These are phyloP conservation scores for Metallyticus violacea DNA, from an alignment of 2,888 invertebrate genomes.

Conservation along the genomic window DNA sequence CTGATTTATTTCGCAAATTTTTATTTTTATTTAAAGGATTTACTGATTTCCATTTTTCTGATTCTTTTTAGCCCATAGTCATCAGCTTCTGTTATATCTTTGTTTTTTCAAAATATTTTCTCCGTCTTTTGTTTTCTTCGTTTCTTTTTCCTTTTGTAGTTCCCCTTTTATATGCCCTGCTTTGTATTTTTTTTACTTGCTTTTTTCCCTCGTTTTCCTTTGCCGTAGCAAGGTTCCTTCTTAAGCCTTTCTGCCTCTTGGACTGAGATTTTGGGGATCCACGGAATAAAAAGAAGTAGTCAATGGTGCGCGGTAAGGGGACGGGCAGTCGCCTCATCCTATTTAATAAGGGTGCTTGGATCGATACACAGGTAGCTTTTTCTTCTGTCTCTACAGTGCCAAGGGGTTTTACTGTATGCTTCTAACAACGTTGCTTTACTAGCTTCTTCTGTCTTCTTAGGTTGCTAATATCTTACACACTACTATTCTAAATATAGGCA, in stretches of 20 bases:
- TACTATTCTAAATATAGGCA: too few species aligned
- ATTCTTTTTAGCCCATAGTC: background rate
- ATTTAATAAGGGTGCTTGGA: background rate
- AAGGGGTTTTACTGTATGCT: background rate
- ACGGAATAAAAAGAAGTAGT: background rate
- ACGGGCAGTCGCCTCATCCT: background rate
- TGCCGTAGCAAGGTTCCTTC: too few species aligned
- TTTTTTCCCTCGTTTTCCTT: background rate
- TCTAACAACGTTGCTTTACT: too few species aligned
- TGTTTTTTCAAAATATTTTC: background rate
- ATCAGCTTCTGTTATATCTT: background rate
- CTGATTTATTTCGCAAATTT: too few species aligned
- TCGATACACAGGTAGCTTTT: background rate
- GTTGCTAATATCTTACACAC: too few species aligned
- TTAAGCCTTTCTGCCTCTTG: background rate
- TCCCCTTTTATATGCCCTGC: background rate
- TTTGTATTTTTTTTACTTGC: background rate
- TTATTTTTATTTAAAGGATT: too few species aligned
- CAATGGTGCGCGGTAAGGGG: background rate
- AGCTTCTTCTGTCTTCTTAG: too few species aligned
- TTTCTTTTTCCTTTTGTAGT: background rate
- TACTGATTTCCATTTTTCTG: too few species aligned
- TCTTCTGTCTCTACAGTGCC: background rate
- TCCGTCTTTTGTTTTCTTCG: background rate
- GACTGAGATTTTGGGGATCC: background rate